Base-by-base conservation (phyloP, 2,888 invertebrate genomes). In the Lordiphosa andalusiaca region DNA sequence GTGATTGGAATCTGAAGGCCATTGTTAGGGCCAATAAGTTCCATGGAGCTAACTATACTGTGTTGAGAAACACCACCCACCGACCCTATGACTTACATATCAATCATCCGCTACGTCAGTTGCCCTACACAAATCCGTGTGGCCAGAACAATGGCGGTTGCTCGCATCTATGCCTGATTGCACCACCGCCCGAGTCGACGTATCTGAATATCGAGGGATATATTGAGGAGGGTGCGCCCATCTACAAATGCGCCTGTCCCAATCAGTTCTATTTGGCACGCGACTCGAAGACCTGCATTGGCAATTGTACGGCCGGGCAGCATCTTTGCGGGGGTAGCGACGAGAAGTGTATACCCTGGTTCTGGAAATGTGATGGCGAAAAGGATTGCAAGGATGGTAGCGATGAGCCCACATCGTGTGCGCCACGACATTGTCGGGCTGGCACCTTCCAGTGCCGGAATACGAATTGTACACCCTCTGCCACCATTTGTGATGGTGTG, bases 1-100 rank as follows among this genome's bases (percentile, higher is more conserved):
- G 98, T 0, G 99, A 99, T 88, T 99, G 99, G 99, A 99, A 99
- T 88, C 90, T 97, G 48, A 98, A 98, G 88, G 95, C 95, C 0
- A 95, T 99, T 52, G 93, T 95, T 71, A 93, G 94, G 74, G 98
- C 98, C 0, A 94, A 98, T 85, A 99, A 99, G 89, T 98, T 96
- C 88, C 95, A 95, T 0, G 96, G 96, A 23, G 92, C 92, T 69
- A 93, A 95, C 73, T 90, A 95, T 52, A 92, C 91, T 48, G 90
- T 95, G 1, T 90, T 98, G 1, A 90, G 97, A 50, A 98, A 98
- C 81, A 96, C 97, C 0, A 98, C 98, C 0, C 98, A 98, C 87
- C 92, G 98, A 50, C 98, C 98, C 0, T 98, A 97, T 88, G 98
- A 98, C 84, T 92, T 98, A 68, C 97, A 98, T 86, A 92, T 96